Evolutionary conservation across 2,888 invertebrate genomes (phyloP).

Genomic region (Ormyrus thymus): DNA sequence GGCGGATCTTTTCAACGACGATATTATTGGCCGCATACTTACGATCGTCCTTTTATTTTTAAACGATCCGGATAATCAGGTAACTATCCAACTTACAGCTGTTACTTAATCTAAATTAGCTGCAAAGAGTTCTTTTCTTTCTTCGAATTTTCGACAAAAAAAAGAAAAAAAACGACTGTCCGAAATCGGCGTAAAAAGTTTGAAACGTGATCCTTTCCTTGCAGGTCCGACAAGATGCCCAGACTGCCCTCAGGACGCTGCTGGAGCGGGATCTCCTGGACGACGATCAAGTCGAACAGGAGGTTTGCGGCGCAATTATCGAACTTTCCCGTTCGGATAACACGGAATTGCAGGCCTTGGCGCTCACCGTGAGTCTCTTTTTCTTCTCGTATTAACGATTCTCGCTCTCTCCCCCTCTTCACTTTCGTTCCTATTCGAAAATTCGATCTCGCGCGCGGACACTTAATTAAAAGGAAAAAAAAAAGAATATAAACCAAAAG

Average conservation of each 20-base stretch:
- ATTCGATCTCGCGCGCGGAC: neutral
- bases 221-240: constrained; percentile 81
- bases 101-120: too few species aligned
- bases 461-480: neutral
- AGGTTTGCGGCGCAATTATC: constrained; percentile 81
- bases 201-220: constrained; percentile 14
- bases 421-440: neutral
- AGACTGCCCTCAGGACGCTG: constrained; percentile 79
- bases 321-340: constrained; percentile 77
- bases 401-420: neutral
- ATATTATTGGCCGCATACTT: constrained; percentile 77
- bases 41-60: constrained; percentile 80
- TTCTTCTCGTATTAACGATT: neutral
- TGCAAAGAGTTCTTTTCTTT: neutral
- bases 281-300: constrained; percentile 79
- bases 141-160: neutral
- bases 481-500: neutral
- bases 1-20: constrained; percentile 75
- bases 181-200: neutral
- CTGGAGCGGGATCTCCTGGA: constrained; percentile 81
- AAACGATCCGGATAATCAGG: constrained; percentile 79
- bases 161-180: neutral
- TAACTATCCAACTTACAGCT: constrained; percentile 61
- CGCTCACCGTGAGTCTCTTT: constrained; percentile 77
- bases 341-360: constrained; percentile 78